Percentiles rank a stretch among this genome's conserved stretches.
phyloP scores from a whole-genome alignment of 2,797 vertebrate genomes.

The Netta rufina region DNA sequence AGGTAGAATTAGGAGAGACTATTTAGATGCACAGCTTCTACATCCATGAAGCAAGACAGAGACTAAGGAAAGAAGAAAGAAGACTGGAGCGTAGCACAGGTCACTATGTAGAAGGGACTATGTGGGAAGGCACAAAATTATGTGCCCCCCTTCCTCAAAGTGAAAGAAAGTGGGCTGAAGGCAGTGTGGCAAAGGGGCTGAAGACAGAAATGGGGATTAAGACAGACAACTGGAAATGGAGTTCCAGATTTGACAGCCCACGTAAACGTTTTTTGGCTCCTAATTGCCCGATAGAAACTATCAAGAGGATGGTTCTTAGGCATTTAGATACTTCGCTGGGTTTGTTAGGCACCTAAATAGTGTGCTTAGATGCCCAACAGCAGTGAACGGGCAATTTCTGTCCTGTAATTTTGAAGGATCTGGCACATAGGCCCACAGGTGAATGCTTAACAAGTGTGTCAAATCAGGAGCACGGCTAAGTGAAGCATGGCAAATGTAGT shows the following conservation, averaged over 20 bases:
- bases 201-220: not conserved
- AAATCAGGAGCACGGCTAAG: not conserved
- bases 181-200: not conserved
- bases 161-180: not conserved
- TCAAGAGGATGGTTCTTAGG: not conserved
- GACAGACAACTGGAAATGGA: not conserved
- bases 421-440: not conserved
- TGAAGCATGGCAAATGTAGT: fast-evolving
- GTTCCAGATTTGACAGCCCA: not conserved
- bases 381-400: not conserved
- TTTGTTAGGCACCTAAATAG: not conserved
- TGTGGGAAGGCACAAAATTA: not conserved
- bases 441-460: not conserved
- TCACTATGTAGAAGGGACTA: not conserved
- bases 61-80: not conserved
- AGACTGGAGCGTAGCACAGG: not conserved
- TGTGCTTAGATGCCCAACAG: not conserved
- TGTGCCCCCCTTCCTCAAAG: not conserved
- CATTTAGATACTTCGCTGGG: not conserved
- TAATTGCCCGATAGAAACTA: fast-evolving
- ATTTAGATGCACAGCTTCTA: not conserved
- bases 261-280: not conserved
- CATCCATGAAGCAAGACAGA: not conserved
- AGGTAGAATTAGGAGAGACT: not conserved
- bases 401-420: not conserved